Evolutionary conservation across 2,113 vertebrate species (phyloP).

Genomic region (Phaethon lepturus): DNA sequence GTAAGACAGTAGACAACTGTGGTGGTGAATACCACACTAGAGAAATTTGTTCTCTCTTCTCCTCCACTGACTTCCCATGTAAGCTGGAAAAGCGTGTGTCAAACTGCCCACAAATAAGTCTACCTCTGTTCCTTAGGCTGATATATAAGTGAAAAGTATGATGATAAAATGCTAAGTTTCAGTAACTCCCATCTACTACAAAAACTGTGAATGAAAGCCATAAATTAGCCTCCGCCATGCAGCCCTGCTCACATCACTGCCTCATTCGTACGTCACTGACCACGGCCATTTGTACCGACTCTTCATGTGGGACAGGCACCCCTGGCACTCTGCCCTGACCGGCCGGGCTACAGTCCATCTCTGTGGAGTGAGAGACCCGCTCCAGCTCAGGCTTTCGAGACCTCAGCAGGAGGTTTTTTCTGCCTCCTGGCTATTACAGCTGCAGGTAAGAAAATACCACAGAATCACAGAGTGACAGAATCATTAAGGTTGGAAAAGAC

Average conservation of each 20-base stretch:
- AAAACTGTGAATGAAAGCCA: neutral
- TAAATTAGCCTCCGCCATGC: neutral
- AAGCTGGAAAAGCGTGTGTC: neutral
- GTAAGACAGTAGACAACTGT: neutral
- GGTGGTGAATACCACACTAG: neutral
- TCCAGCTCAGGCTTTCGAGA: neutral
- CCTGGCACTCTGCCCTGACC: rapidly evolving
- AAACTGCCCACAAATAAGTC: neutral
- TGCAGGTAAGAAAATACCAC: neutral
- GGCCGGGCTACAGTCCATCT: neutral
- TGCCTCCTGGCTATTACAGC: neutral
- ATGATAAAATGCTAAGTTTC: neutral
- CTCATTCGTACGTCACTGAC: neutral
- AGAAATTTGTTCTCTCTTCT: neutral
- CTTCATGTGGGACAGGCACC: rapidly evolving
- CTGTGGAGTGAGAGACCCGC: rapidly evolving
- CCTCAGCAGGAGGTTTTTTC: neutral
- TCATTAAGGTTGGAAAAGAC: too few species aligned
- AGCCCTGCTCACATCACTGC: neutral
- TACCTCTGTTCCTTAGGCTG: neutral
- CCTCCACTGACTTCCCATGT: neutral
- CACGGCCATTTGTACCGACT: rapidly evolving
- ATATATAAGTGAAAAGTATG: neutral
- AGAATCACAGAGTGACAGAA: too few species aligned
- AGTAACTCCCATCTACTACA: neutral